A percentile compares a stretch with the other conserved stretches of the same genome.
Evolutionary conservation across 2,888 invertebrate genomes (phyloP).

Genomic region (Unio pictorum): DNA sequence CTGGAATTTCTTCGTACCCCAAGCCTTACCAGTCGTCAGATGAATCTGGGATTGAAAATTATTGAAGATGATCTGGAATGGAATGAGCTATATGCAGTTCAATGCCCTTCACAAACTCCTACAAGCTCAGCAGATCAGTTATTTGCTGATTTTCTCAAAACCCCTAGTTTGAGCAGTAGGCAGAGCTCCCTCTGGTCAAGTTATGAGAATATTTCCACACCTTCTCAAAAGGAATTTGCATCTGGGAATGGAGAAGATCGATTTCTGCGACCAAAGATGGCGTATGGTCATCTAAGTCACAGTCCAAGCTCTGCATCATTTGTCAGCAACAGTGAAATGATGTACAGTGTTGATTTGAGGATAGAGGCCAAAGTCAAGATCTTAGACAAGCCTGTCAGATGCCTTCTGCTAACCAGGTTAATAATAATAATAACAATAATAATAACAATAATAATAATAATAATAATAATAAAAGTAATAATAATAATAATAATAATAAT

Average conservation of each 20-base stretch:
- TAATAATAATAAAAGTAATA: no score
- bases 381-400: constrained; percentile 73
- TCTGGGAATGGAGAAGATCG: constrained; percentile 12
- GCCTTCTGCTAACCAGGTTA: constrained; percentile 67
- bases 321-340: constrained; percentile 26
- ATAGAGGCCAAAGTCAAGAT: constrained; percentile 74
- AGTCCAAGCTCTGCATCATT: constrained; percentile 45
- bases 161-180: constrained; percentile 43
- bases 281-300: constrained; percentile 31
- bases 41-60: constrained; percentile 38
- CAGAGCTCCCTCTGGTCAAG: constrained; percentile 58
- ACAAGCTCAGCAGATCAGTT: constrained; percentile 36
- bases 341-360: constrained; percentile 66
- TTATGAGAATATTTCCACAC: constrained; percentile 61
- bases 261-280: constrained; percentile 21
- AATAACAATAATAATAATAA: constrained; percentile 13
- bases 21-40: constrained; percentile 39
- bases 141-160: constrained; percentile 42
- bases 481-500: constrained; percentile 13
- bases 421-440: no score
- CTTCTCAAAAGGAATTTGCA: constrained; percentile 34
- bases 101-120: constrained; percentile 23
- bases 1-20: constrained; percentile 48
- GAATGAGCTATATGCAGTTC: constrained; percentile 27
- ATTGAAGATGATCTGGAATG: constrained; percentile 36